These are phyloP conservation scores for Philypnodon macrostomus DNA, from an alignment of 2,797 vertebrate genomes.

Conservation along the genomic window DNA sequence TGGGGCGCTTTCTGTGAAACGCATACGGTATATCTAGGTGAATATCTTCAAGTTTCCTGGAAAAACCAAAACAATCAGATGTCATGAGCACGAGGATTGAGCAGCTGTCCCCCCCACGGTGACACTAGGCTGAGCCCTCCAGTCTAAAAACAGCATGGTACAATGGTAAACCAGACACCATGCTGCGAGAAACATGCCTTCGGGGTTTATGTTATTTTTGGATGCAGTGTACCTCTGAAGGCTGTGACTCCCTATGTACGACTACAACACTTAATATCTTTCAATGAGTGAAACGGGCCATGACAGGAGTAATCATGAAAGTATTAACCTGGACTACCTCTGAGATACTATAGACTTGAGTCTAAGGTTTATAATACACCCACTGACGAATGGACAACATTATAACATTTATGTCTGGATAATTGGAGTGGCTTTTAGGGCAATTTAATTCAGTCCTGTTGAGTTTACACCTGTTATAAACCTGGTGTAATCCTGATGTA, in stretches of 20 bases:
- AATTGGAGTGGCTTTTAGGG: too few relatives aligned
- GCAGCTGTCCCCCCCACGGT: slow-evolving; percentile 67
- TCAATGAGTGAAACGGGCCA: not conserved
- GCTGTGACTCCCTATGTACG: slow-evolving; percentile 23
- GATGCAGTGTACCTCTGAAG: slow-evolving; percentile 42
- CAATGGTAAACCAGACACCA: slow-evolving; percentile 74
- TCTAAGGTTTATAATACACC: too few relatives aligned
- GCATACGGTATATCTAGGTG: slow-evolving; percentile 20
- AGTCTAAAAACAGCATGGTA: slow-evolving; percentile 74
- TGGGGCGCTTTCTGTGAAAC: slow-evolving; percentile 10
- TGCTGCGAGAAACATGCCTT: slow-evolving; percentile 54
- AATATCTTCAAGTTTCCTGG: slow-evolving; percentile 53
- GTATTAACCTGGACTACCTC: too few relatives aligned
- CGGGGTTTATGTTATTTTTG: slow-evolving; percentile 69
- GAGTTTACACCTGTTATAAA: too few relatives aligned
- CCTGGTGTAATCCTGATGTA: too few relatives aligned
- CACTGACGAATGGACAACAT: too few relatives aligned
- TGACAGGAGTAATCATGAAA: too few relatives aligned
- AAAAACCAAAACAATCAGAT: slow-evolving; percentile 42
- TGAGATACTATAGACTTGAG: too few relatives aligned
- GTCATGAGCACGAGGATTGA: slow-evolving; percentile 51
- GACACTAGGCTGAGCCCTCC: slow-evolving; percentile 61
- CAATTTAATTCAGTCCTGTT: too few relatives aligned
- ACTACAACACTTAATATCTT: slow-evolving; percentile 28
- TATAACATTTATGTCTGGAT: too few relatives aligned